phyloP scores from a whole-genome alignment of 1,140 invertebrate genomes.

The Drosophila ercepeae region DNA sequence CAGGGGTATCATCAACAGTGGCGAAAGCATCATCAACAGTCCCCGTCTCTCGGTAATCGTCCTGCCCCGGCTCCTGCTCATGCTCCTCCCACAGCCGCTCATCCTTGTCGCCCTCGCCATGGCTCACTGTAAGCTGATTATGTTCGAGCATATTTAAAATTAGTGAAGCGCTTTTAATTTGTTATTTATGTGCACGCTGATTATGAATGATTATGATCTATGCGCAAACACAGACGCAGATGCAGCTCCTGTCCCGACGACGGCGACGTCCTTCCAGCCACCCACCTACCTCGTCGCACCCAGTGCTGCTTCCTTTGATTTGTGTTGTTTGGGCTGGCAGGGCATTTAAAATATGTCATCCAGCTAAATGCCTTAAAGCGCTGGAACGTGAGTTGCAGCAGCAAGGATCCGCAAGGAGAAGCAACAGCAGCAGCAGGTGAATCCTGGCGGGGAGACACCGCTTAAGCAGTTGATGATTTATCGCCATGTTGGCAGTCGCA shows the following conservation, averaged over 20 bases:
- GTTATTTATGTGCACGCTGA: conserved; percentile 82
- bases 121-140: conserved; percentile 72
- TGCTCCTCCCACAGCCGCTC: conserved; percentile 7
- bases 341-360: conserved; percentile 79
- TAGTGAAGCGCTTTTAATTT: conserved; percentile 83
- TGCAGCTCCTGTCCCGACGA: conserved; percentile 20
- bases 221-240: conserved; percentile 67
- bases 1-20: conserved; percentile 41
- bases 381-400: conserved; percentile 60
- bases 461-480: conserved; percentile 80
- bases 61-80: not conserved
- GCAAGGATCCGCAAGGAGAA: conserved; percentile 10
- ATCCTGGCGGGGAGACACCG: conserved; percentile 51
- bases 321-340: conserved; percentile 73
- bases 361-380: conserved; percentile 78
- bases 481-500: conserved; percentile 61
- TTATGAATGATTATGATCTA: conserved; percentile 83
- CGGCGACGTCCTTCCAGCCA: not conserved
- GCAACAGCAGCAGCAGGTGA: conserved; percentile 27
- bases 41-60: not conserved
- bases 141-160: conserved; percentile 83
- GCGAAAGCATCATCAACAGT: conserved; percentile 43
- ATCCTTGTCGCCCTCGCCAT: conserved; percentile 19
- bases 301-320: conserved; percentile 62
- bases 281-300: too few species aligned